Evolutionary conservation across 2,888 invertebrate species (phyloP), one percentile per base, ranked within the genome.

Genomic region (Corbicula japonica): DNA sequence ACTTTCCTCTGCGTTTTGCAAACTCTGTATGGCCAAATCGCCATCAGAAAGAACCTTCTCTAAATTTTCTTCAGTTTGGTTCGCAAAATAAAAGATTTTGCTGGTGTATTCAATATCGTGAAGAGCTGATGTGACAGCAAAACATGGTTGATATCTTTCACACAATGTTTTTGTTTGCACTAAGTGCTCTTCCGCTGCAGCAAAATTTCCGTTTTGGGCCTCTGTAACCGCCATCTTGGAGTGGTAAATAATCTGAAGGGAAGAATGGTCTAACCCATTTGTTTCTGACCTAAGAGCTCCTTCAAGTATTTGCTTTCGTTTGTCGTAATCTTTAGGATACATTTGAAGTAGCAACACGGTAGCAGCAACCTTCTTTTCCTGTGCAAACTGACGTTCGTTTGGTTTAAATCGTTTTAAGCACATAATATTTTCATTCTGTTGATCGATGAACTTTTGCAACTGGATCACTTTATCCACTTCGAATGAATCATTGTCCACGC

Each of bases 221-320:
- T 68, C 66, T 28, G 66, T 68, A 23, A 56, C 21, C 1, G 66
- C 66, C 56, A 56, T 68, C 44, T 68, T 68, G 26, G 66, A 68
- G 56, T 68, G 66, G 26, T 41, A 68, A 30, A 68, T 28, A 21
- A 68, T 68, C n/a, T 68, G 28, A 18, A 68, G n/a, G 6, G 66
- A 54, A 30, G 54, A 8, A 3, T 56, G 54, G 30, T 68, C 66
- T 30, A 68, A 10, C 1, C 44, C 66, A n/a, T 56, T 56, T 1
- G 66, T 35, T 23, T 63, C 63, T 50, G 48, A 35, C 15, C 34
- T 48, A 35, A 34, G 35, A 30, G 48, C 35, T 50, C 48, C 34
- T 30, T 63, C 18, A 5, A 63, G 35, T n/a, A 63, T 63, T n/a
- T 10, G n/a, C 23, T 50, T 63, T 30, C 63, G 18, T 35, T 63